Conservation (phyloP, 2,888 invertebrate genomes). For the Malthinus seriepunctatus region DNA sequence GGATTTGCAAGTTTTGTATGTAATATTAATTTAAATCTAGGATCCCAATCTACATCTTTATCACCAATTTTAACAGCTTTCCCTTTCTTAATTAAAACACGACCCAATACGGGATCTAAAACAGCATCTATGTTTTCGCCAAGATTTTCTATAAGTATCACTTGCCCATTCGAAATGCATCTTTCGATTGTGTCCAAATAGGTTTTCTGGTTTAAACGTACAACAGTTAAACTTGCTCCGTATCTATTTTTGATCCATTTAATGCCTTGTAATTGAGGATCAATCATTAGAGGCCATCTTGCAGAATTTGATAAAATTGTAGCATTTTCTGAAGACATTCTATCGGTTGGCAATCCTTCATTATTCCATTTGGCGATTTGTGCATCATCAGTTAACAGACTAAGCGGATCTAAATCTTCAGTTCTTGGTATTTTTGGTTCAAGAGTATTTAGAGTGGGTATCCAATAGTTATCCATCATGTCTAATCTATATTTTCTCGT, state of each 20-base stretch:
- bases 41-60: conserved; percentile 87
- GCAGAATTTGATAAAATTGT: conserved; percentile 88
- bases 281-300: conserved; percentile 94
- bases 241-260: conserved; percentile 95
- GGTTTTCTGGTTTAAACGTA: conserved; percentile 80
- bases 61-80: conserved; percentile 84
- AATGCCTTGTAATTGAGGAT: conserved; percentile 87
- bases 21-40: conserved; percentile 78
- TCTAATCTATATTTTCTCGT: conserved; percentile 80
- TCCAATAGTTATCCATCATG: conserved; percentile 78
- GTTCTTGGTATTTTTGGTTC: conserved; percentile 79
- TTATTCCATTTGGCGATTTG: conserved; percentile 94
- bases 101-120: conserved; percentile 83
- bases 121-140: conserved; percentile 89
- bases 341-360: conserved; percentile 87
- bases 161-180: conserved; percentile 66
- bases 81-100: conserved; percentile 88
- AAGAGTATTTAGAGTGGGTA: conserved; percentile 74
- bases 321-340: conserved; percentile 95
- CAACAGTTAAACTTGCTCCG: conserved; percentile 70
- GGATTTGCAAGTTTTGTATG: conserved; percentile 96
- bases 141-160: conserved; percentile 86
- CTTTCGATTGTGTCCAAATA: conserved; percentile 84
- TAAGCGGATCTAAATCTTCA: conserved; percentile 76
- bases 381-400: conserved; percentile 90